phyloP scores from a whole-genome alignment of 2,888 invertebrate species.

The Eilema depressum region DNA sequence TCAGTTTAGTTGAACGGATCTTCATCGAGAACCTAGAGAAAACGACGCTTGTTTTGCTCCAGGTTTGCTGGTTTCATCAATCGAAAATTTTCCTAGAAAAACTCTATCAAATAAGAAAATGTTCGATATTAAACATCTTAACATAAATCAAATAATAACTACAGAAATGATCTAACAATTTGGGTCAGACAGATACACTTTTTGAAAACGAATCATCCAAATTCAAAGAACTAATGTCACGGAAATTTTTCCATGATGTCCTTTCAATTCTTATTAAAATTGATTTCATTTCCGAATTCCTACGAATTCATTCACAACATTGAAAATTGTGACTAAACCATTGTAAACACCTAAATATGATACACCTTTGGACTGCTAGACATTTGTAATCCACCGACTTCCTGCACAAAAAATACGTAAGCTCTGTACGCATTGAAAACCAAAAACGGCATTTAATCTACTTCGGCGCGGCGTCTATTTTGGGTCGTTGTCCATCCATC shows the following conservation, averaged over 20 bases:
- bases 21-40: too few relatives aligned
- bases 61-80: too few relatives aligned
- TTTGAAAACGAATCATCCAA: neutral
- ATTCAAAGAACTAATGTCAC: slow-evolving; percentile 30
- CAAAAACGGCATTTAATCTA: slow-evolving; percentile 78
- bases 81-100: too few relatives aligned
- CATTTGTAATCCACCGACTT: slow-evolving; percentile 55
- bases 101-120: neutral
- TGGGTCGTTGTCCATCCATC: slow-evolving; percentile 78
- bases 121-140: neutral
- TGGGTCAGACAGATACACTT: neutral
- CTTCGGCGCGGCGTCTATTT: slow-evolving; percentile 77
- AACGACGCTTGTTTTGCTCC: neutral
- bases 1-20: neutral
- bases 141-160: neutral
- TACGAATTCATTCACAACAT: slow-evolving; percentile 45
- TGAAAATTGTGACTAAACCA: slow-evolving; percentile 45
- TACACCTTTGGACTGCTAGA: slow-evolving; percentile 47
- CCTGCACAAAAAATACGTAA: slow-evolving; percentile 66
- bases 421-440: slow-evolving; percentile 67
- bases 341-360: slow-evolving; percentile 38
- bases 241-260: slow-evolving; percentile 23
- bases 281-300: slow-evolving; percentile 36
- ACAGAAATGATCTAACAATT: neutral
- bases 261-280: slow-evolving; percentile 36